phyloP scores from a whole-genome alignment of 2,797 vertebrate species.

The Heterohyrax brucei region DNA sequence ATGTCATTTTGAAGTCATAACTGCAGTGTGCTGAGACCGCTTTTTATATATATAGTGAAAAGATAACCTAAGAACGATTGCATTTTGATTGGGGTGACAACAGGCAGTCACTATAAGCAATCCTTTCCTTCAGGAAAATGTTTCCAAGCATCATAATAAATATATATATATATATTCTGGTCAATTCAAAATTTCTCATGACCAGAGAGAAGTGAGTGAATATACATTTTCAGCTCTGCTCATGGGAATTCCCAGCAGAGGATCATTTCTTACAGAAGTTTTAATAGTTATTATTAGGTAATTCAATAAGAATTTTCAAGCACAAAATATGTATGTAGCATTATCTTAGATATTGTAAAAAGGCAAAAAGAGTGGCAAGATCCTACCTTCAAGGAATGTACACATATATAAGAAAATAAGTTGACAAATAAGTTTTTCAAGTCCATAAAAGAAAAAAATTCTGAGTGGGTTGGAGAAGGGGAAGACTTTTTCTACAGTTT shows the following conservation, averaged over 20 bases:
- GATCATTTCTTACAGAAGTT: background rate
- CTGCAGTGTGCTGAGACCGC: conserved; percentile 2
- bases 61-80: background rate
- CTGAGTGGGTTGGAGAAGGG: conserved; percentile 8
- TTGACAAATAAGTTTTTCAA: conserved; percentile 38
- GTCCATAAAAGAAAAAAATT: conserved; percentile 50
- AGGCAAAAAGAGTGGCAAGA: background rate
- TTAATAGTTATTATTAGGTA: conserved; percentile 15
- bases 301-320: conserved; percentile 22
- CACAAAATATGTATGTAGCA: background rate
- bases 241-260: background rate
- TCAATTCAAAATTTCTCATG: conserved; percentile 54
- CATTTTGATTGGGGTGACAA: background rate
- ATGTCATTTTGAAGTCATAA: background rate
- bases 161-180: too few species aligned
- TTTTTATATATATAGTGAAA: background rate
- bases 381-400: conserved; percentile 8
- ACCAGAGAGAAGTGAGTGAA: background rate
- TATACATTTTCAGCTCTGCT: conserved; percentile 20
- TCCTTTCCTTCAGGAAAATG: background rate
- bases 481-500: conserved; percentile 33
- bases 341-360: background rate
- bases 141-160: background rate
- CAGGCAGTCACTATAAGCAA: background rate
- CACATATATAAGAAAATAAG: conserved; percentile 39